Conservation (phyloP, 1,140 invertebrate genomes). For the Lucilia sericata region DNA sequence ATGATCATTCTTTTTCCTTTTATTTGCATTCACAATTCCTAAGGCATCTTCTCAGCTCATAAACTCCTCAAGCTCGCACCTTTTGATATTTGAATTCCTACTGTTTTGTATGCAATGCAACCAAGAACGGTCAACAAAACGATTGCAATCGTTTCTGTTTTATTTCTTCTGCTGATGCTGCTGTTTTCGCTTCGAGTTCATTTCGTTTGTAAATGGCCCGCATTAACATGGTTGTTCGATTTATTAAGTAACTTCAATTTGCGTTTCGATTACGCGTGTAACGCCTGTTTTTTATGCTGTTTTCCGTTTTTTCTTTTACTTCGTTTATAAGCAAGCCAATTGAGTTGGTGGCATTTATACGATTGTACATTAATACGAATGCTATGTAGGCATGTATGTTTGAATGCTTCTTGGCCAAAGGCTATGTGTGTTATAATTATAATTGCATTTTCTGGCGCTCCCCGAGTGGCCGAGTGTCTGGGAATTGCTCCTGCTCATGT, state of each 20-base stretch:
- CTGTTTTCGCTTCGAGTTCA: slow-evolving; percentile 29
- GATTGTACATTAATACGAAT: not conserved
- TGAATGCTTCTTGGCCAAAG: slow-evolving; percentile 46
- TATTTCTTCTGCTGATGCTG: slow-evolving; percentile 47
- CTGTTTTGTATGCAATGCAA: slow-evolving; percentile 47
- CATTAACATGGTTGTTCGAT: slow-evolving; percentile 68
- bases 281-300: slow-evolving; percentile 53
- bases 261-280: slow-evolving; percentile 63
- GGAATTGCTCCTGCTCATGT: slow-evolving; percentile 11
- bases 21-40: not conserved
- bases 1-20: not conserved
- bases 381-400: not conserved
- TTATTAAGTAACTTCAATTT: slow-evolving; percentile 69
- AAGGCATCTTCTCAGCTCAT: slow-evolving; percentile 54
- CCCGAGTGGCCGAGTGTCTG: not conserved
- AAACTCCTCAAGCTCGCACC: slow-evolving; percentile 68
- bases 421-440: slow-evolving; percentile 68
- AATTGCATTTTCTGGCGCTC: slow-evolving; percentile 60
- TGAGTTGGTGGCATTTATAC: not conserved
- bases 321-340: not conserved
- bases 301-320: not conserved
- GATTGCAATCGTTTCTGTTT: slow-evolving; percentile 48
- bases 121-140: slow-evolving; percentile 13
- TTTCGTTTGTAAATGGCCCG: slow-evolving; percentile 64
- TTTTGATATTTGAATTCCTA: slow-evolving; percentile 63